These are phyloP conservation scores for Pheosia gnoma DNA, from an alignment of 2,888 invertebrate genomes.

Conservation along the genomic window DNA sequence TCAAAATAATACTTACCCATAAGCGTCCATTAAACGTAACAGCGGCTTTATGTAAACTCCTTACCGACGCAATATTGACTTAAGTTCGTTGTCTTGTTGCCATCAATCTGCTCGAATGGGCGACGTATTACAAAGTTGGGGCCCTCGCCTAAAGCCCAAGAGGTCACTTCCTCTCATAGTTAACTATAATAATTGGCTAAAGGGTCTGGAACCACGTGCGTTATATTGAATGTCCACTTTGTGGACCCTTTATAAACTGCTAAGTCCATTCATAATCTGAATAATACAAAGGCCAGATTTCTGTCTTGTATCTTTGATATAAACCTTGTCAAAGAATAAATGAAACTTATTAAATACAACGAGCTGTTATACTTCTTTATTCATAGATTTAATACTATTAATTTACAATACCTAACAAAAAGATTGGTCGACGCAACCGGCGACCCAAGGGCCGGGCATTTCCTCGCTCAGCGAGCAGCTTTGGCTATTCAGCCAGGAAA, in stretches of 20 bases:
- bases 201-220: constrained; percentile 57
- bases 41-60: constrained; percentile 56
- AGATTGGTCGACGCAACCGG: too few species aligned
- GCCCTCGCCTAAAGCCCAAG: constrained; percentile 65
- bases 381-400: too few species aligned
- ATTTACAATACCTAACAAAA: too few species aligned
- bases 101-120: constrained; percentile 79
- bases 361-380: too few species aligned
- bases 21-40: constrained; percentile 13
- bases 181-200: constrained; percentile 81
- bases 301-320: too few species aligned
- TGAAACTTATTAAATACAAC: too few species aligned
- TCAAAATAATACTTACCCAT: constrained; percentile 4
- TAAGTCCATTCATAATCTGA: constrained; percentile 20
- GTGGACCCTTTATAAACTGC: constrained; percentile 32
- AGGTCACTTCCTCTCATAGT: constrained; percentile 81
- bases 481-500: too few species aligned
- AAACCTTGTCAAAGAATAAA: too few species aligned
- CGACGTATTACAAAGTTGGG: constrained; percentile 69
- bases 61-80: constrained; percentile 63
- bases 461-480: too few species aligned
- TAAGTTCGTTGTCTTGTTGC: constrained; percentile 77
- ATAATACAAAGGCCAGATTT: neutral
- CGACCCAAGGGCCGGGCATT: too few species aligned
- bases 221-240: constrained; percentile 58